Conservation (phyloP, 2,113 vertebrate genomes). For the Colinus virginianus region DNA sequence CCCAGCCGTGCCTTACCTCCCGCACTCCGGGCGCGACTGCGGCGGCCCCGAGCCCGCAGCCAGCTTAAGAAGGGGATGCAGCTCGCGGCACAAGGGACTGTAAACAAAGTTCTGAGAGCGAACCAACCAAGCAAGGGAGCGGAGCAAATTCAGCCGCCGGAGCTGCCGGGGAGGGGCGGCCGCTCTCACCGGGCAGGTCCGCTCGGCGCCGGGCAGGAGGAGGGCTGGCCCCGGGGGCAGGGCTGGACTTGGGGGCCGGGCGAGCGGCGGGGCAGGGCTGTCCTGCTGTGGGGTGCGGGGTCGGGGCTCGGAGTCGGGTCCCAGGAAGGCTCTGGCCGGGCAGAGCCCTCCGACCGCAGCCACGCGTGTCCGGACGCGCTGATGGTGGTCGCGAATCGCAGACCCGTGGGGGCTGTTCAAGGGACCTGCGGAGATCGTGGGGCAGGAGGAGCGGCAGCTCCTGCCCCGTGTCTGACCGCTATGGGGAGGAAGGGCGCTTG, state of each 20-base stretch:
- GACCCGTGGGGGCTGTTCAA: too few species aligned
- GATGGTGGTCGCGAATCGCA: too few species aligned
- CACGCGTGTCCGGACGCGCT: too few species aligned
- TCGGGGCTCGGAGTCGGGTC: too few species aligned
- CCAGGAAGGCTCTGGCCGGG: too few species aligned
- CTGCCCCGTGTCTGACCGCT: too few species aligned
- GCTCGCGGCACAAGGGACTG: slow-evolving; percentile 71
- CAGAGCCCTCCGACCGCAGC: too few species aligned
- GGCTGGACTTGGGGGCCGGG: neutral
- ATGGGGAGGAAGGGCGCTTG: neutral
- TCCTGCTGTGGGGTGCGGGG: too few species aligned
- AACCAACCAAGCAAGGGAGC: slow-evolving; percentile 71
- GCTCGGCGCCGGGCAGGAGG: neutral
- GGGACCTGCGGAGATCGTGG: too few species aligned
- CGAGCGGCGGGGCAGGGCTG: neutral
- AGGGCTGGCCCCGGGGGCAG: too few species aligned
- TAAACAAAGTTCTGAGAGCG: slow-evolving; percentile 73
- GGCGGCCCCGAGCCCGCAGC: slow-evolving; percentile 24
- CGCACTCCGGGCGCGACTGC: slow-evolving; percentile 63
- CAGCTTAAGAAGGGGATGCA: slow-evolving; percentile 55
- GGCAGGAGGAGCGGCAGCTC: too few species aligned
- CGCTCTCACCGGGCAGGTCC: neutral
- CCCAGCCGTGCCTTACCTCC: slow-evolving; percentile 75
- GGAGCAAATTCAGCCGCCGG: slow-evolving; percentile 70
- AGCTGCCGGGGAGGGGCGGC: neutral